These are phyloP conservation scores for Halichoerus grypus DNA, from an alignment of 2,113 vertebrate species.

Conservation along the genomic window DNA sequence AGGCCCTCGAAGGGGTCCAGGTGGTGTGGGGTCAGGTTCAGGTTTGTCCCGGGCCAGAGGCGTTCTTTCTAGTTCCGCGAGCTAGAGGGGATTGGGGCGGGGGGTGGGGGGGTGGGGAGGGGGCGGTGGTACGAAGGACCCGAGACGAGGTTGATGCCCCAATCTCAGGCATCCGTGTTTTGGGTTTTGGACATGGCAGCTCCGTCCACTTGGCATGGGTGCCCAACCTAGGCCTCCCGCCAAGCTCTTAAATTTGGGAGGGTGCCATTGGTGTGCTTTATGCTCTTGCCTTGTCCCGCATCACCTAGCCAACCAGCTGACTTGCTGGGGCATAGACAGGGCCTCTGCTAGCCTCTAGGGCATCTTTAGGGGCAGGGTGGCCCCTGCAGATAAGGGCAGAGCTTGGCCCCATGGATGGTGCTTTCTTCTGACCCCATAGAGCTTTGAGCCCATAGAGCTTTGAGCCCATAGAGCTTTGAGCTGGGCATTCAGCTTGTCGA, in stretches of 20 bases:
- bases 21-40: conserved; percentile 77
- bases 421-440: not conserved
- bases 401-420: not conserved
- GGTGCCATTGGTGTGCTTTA: not conserved
- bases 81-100: not conserved
- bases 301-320: not conserved
- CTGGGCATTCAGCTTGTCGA: not conserved
- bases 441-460: too few relatives aligned
- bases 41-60: conserved; percentile 61
- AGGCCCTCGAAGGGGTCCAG: not conserved
- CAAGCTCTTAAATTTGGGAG: not conserved
- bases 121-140: not conserved
- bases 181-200: not conserved
- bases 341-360: not conserved
- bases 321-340: not conserved
- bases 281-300: not conserved
- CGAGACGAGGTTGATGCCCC: not conserved
- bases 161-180: not conserved
- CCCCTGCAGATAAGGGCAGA: not conserved
- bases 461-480: not conserved
- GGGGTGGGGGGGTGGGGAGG: too few relatives aligned
- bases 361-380: not conserved
- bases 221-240: not conserved
- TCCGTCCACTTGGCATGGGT: not conserved
- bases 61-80: not conserved